Conservation (phyloP, 2,888 invertebrate species). For the Aspidapion aeneum region DNA sequence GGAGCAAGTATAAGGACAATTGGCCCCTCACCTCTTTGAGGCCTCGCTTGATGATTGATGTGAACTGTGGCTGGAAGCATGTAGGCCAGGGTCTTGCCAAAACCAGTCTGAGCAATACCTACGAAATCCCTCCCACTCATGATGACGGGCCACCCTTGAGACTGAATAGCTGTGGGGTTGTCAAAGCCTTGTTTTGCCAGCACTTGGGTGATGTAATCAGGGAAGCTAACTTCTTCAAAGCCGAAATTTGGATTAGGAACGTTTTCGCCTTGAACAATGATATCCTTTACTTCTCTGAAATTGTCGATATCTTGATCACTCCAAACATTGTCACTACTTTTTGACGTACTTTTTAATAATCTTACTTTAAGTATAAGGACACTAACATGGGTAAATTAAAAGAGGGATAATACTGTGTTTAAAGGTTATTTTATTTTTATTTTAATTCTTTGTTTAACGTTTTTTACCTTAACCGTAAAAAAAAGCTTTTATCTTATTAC, state of each 20-base stretch:
- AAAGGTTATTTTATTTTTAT: too few relatives aligned
- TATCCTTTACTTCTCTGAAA: conserved; percentile 75
- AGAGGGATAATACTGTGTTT: too few relatives aligned
- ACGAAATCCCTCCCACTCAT: conserved; percentile 90
- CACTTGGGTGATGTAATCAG: conserved; percentile 77
- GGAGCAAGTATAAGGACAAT: conserved; percentile 90
- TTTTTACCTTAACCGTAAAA: too few relatives aligned
- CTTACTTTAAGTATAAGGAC: too few relatives aligned
- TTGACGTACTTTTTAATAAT: too few relatives aligned
- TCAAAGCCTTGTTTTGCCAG: conserved; percentile 76
- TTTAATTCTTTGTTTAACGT: too few relatives aligned
- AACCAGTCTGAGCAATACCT: conserved; percentile 79
- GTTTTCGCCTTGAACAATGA: conserved; percentile 84
- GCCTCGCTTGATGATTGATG: conserved; percentile 83
- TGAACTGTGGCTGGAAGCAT: conserved; percentile 95
- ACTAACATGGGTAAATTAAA: too few relatives aligned
- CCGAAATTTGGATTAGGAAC: conserved; percentile 84
- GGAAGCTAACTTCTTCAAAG: conserved; percentile 90
- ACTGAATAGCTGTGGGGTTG: conserved; percentile 91
- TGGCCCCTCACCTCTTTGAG: conserved; percentile 90
- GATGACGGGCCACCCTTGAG: conserved; percentile 84
- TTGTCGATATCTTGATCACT: conserved; percentile 69
- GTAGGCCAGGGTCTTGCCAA: conserved; percentile 89
- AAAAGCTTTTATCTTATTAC: too few relatives aligned
- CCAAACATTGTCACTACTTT: too few relatives aligned